These are phyloP conservation scores for Euwallacea fornicatus DNA, from an alignment of 1,140 invertebrate species.

Conservation along the genomic window DNA sequence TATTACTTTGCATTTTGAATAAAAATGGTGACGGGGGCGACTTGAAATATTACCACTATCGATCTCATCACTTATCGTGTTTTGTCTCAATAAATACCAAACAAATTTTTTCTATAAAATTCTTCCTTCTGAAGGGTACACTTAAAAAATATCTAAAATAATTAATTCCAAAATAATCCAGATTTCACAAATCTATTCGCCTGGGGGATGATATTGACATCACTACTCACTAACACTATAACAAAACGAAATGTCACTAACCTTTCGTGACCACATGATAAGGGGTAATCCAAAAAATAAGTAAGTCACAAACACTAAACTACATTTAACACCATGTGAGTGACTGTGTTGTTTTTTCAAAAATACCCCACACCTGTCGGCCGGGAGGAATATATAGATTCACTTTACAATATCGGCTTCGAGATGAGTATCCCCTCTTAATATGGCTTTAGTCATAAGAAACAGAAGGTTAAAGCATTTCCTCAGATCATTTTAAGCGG, in stretches of 20 bases:
- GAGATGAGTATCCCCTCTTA: constrained; percentile 41
- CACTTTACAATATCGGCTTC: constrained; percentile 40
- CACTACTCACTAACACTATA: too few relatives aligned
- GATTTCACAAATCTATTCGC: too few relatives aligned
- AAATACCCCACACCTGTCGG: constrained; percentile 40
- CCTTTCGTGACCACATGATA: constrained; percentile 45
- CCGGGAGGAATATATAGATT: constrained; percentile 48
- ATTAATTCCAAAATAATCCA: too few relatives aligned
- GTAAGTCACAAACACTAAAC: constrained; percentile 39
- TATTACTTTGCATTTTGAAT: too few relatives aligned
- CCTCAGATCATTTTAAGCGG: constrained; percentile 42
- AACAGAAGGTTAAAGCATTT: constrained; percentile 44
- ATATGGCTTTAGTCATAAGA: constrained; percentile 37
- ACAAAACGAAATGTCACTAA: constrained; percentile 24
- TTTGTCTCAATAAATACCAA: too few relatives aligned
- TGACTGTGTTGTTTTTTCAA: constrained; percentile 41
- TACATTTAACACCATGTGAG: constrained; percentile 41
- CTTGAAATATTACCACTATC: too few relatives aligned
- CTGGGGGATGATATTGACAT: too few relatives aligned
- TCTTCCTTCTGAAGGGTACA: too few relatives aligned
- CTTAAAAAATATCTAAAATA: too few relatives aligned
- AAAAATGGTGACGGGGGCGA: too few relatives aligned
- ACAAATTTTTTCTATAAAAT: too few relatives aligned
- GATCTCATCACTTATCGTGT: too few relatives aligned
- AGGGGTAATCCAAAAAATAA: constrained; percentile 42